These are phyloP conservation scores for Thryonomys swinderianus DNA, from an alignment of 2,113 vertebrate genomes.

Conservation along the genomic window DNA sequence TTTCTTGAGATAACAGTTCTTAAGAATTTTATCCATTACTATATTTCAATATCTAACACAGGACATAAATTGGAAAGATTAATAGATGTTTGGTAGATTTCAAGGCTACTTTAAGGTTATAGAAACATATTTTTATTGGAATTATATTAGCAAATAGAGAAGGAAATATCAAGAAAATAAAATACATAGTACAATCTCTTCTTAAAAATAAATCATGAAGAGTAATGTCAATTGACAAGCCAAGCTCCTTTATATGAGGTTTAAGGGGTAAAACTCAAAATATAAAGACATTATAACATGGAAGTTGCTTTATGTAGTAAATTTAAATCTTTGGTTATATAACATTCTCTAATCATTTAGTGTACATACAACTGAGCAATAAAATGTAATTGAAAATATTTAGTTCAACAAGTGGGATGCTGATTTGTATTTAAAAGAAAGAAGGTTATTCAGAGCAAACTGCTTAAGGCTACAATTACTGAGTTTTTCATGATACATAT, in stretches of 20 bases:
- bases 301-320: constrained; percentile 56
- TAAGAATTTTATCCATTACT: background rate
- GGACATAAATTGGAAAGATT: background rate
- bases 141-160: constrained; percentile 1
- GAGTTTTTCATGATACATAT: background rate
- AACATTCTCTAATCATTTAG: constrained; percentile 50
- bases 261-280: constrained; percentile 50
- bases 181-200: background rate
- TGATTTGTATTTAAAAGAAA: constrained; percentile 74
- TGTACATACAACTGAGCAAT: constrained; percentile 52
- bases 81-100: background rate
- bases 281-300: constrained; percentile 51
- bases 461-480: constrained; percentile 65
- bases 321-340: constrained; percentile 54
- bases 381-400: constrained; percentile 73
- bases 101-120: background rate
- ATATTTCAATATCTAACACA: background rate
- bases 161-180: constrained; percentile 1
- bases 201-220: background rate
- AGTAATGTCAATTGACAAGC: constrained; percentile 41
- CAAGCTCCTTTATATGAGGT: constrained; percentile 37
- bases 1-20: background rate
- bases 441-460: constrained; percentile 57
- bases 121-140: background rate
- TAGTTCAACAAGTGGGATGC: constrained; percentile 55